Base-by-base conservation (phyloP, 1,140 invertebrate species). In the Pararge aegeria region DNA sequence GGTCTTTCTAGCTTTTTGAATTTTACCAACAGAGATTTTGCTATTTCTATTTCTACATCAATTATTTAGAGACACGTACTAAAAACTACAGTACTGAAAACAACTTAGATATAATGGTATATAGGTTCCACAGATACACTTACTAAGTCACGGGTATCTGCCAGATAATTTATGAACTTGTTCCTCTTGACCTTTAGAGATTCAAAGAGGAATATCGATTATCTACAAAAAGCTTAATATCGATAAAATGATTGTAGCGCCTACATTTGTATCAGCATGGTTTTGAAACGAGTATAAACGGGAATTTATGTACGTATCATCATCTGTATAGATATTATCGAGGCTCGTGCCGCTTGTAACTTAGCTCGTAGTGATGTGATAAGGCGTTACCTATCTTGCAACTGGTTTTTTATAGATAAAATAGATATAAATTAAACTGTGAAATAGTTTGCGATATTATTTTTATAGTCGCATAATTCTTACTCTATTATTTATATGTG, bases 281-380 rank as follows among this genome's bases (percentile, higher is more conserved):
- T 46, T 46, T 49, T 29, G 20, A 27, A 49, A 49, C 46, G n/a
- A 27, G 24, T 29, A 27, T 49, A 49, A 49, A 49, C 46, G 46
- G 20, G 46, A 49, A 49, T 27, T 29, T 46, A 46, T 49, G 46
- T 49, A 27, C 21, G 46, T 49, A 49, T 49, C 46, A 49, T 49
- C 46, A 49, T 20, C 42, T 42, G 18, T 20, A 46, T n/a, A 27
- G 46, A 49, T 49, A 49, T 29, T 29, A 49, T 49, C 46, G 46
- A 27, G 46, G 21, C 46, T 27, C 46, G 46, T 49, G 46, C 46
- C 46, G 29, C 46, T 49, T 49, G 42, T 46, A 46, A 21, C 42
- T 20, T n/a, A 10, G 19, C 42, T 21, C 5, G 21, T 49, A 27
- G 21, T 27, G 46, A 46, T 21, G 42, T 46, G 10, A 46, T 42